Evolutionary conservation across 2,113 vertebrate genomes (phyloP), one percentile per base, ranked within the genome.

Genomic region (Alosa alosa): DNA sequence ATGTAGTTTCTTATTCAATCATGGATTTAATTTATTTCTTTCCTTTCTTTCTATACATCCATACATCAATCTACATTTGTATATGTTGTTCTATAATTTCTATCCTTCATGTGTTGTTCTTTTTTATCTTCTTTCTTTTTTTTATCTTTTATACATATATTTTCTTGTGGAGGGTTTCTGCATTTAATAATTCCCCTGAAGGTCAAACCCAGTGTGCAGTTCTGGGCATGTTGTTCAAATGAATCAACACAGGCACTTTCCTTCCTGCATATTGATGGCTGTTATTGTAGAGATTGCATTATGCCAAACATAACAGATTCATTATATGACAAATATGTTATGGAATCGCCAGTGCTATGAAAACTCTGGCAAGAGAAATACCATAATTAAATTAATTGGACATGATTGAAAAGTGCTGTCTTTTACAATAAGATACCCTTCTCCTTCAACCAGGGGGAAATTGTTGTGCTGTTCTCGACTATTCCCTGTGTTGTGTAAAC

Each of bases 321-420:
- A 31, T 68, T 68, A 25, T 68, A 68, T 72, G 64, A 72, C 55
- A 20, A 60, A 60, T 11, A 60, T 15, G 64, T 36, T 72, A 72
- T 31, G 64, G 64, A 72, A 72, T 72, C 1, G 31, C 64, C 25
- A 10, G 13, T 13, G n/a, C 64, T 36, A 72, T 36, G 64, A 72
- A 72, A 72, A 31, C 64, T 31, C 64, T 31, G 64, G n/a, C 8
- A 13, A 36, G 64, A 36, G 25, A 72, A 15, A 72, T 72, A 36
- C n/a, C 7, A 4, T 72, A 72, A 72, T 72, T 3, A 72, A 72
- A 36, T 72, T 72, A 72, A 36, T 72, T 68, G 60, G n/a, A 36
- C 36, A 72, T 72, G 64, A 72, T 72, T 72, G 64, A 72, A 36
- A 72, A 72, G 64, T 72, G 25, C 64, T 31, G 64, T 72, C 64